phyloP scores from a whole-genome alignment of 1,140 invertebrate species.

The Calycopis cecrops region DNA sequence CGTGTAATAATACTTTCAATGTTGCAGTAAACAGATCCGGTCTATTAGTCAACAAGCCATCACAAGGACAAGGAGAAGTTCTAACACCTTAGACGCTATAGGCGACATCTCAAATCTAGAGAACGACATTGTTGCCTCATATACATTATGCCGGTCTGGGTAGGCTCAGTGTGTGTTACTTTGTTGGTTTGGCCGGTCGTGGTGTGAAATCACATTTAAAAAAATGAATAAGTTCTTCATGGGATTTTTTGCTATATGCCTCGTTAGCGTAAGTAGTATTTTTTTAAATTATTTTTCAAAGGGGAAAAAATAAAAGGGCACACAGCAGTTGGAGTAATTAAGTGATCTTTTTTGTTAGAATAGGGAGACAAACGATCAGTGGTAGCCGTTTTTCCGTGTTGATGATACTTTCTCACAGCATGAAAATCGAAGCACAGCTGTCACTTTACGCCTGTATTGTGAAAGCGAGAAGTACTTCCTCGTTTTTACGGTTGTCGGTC shows the following conservation, averaged over 20 bases:
- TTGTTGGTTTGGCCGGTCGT: conserved; percentile 24
- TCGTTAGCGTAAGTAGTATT: conserved; percentile 39
- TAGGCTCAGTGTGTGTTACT: not conserved
- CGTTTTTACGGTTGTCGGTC: no score
- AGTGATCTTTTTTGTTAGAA: no score
- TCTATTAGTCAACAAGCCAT: conserved; percentile 17
- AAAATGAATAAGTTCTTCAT: conserved; percentile 42
- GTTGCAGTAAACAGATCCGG: conserved; percentile 17
- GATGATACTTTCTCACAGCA: no score
- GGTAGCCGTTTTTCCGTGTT: no score
- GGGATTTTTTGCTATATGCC: conserved; percentile 39
- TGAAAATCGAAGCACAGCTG: no score
- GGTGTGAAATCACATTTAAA: no score
- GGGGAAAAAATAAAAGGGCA: no score
- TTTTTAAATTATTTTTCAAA: not conserved
- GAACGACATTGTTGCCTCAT: conserved; percentile 17
- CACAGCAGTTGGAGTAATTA: no score
- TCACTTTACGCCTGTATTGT: no score
- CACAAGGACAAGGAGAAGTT: conserved; percentile 12
- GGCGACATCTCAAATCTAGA: conserved; percentile 29
- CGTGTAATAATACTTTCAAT: no score
- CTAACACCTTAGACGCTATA: conserved; percentile 35
- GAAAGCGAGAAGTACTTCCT: no score
- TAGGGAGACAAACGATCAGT: no score
- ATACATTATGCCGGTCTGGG: not conserved